Evolutionary conservation across 2,113 vertebrate species (phyloP), one percentile per base, ranked within the genome.

Genomic region (Macquaria australasica): DNA sequence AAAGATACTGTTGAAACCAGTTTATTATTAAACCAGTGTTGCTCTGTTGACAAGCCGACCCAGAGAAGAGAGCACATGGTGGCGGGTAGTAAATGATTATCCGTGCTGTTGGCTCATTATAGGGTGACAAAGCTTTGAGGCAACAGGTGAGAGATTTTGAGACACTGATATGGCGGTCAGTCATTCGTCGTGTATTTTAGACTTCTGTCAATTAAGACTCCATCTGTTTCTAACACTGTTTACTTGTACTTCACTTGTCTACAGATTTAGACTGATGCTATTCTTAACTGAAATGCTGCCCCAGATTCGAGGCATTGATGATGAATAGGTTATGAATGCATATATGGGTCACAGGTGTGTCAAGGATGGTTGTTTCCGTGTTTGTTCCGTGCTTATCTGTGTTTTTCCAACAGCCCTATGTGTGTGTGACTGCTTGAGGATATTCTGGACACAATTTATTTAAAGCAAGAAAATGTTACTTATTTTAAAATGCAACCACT

Each of bases 71-170:
- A 68, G 18, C 72, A 55, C 37, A n/a, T 60, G 84, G 63, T 60
- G 48, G 16, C 21, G 5, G 62, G 56, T 58, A 20, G 79, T 77
- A 72, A 75, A 70, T 64, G 51, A 82, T 87, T 68, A 79, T 43
- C 67, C 1, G 1, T 18, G 45, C 50, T 77, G 28, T 82, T 73
- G 77, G 77, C 67, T 91, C 77, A 64, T 90, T 67, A 68, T 79
- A 68, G 73, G 48, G 34, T 6, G 37, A 41, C 77, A 84, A 58
- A 82, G 76, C 82, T 87, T 51, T 48, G 63, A 62, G 79, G 23
- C 63, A 87, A 88, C 88, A 92, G 88, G 89, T 91, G 90, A 84
- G 18, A 81, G 84, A 81, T 77, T 60, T 66, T 1, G 34, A 64
- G 34, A 70, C 58, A 71, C 75, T 43, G 51, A 77, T 14, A 51